Evolutionary conservation across 1,140 invertebrate species (phyloP).

Genomic region (Zaprionus gabonicus): DNA sequence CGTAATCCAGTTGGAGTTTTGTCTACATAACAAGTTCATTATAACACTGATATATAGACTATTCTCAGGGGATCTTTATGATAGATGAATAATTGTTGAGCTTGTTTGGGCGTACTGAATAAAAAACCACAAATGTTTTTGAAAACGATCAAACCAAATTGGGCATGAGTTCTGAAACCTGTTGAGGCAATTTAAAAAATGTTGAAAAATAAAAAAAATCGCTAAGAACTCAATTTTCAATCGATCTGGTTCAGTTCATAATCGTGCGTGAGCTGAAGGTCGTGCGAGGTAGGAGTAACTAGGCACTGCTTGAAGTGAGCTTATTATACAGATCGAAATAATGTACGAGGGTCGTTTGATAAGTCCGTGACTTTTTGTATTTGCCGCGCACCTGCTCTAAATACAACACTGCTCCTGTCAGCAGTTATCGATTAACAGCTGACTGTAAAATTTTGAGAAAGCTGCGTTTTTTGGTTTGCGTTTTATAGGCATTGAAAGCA

Average conservation of each 20-base stretch:
- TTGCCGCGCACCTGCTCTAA: no score
- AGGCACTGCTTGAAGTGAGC: neutral
- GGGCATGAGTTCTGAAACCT: neutral
- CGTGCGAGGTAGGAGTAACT: neutral
- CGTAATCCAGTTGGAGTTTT: neutral
- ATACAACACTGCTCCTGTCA: no score
- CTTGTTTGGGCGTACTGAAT: neutral
- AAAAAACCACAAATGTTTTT: neutral
- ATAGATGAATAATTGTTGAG: neutral
- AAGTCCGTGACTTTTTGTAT: no score
- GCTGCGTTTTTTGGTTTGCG: no score
- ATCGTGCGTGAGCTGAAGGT: neutral
- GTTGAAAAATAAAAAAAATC: neutral
- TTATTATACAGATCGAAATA: neutral
- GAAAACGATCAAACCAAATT: neutral
- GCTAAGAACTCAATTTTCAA: neutral
- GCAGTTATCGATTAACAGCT: no score
- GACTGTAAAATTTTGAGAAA: no score
- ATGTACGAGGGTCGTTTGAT: no score
- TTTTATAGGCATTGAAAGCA: no score
- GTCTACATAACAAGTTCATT: neutral
- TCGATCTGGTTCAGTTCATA: neutral
- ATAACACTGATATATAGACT: neutral
- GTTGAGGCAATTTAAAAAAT: neutral
- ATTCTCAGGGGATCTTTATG: neutral